Conservation (phyloP, 2,113 vertebrate species). For the Protomyctophum bolini region DNA sequence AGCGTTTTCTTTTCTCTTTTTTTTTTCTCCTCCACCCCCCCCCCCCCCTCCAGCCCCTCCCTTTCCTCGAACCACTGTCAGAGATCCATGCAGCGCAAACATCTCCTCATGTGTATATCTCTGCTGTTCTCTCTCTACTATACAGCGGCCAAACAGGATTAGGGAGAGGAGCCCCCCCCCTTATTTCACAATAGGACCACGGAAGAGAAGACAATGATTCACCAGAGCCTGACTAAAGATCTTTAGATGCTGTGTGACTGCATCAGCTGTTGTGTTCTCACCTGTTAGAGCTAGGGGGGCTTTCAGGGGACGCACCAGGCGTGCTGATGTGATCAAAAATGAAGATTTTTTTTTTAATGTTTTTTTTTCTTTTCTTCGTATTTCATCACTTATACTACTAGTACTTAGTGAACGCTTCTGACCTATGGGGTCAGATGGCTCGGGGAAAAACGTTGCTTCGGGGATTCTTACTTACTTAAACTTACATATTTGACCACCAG, state of each 20-base stretch:
- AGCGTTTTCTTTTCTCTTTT: slow-evolving; percentile 40
- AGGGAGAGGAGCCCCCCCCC: slow-evolving; percentile 69
- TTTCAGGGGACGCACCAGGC: slow-evolving; percentile 39
- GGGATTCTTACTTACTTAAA: no score
- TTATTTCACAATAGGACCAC: slow-evolving; percentile 68
- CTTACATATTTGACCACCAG: no score
- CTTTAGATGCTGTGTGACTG: slow-evolving; percentile 59
- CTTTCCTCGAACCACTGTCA: no score
- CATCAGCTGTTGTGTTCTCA: slow-evolving; percentile 67
- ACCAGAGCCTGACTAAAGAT: slow-evolving; percentile 72
- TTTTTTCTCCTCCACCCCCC: neutral
- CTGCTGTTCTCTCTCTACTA: slow-evolving; percentile 71
- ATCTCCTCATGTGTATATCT: slow-evolving; percentile 75
- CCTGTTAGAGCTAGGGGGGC: slow-evolving; percentile 64
- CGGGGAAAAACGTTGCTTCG: no score
- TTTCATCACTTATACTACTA: no score
- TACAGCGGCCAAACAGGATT: slow-evolving; percentile 84
- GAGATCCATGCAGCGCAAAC: slow-evolving; percentile 76
- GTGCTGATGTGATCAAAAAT: slow-evolving; percentile 47
- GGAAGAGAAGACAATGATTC: slow-evolving; percentile 71
- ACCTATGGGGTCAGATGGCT: no score
- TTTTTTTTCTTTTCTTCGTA: no score
- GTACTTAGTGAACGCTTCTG: no score
- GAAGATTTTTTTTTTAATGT: slow-evolving; percentile 1
- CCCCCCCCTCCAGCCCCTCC: neutral